Percentiles rank a stretch among this genome's conserved stretches.
These are phyloP conservation scores for Tetanocera ferruginea DNA, from an alignment of 2,888 invertebrate genomes.

Conservation along the genomic window DNA sequence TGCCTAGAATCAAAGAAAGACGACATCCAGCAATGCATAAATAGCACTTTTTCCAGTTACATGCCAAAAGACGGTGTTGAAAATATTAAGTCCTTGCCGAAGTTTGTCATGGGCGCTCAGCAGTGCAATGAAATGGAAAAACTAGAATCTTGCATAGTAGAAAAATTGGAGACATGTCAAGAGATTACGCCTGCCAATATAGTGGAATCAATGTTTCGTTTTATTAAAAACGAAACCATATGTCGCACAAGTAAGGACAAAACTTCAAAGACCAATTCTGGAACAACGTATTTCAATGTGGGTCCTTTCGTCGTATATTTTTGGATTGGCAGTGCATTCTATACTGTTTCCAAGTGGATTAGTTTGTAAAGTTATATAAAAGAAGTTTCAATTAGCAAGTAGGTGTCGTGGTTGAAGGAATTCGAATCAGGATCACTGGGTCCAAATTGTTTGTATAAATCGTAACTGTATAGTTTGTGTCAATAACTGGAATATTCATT, in stretches of 20 bases:
- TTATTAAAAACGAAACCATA: constrained; percentile 64
- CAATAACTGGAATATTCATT: too few relatives aligned
- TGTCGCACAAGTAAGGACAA: constrained; percentile 57
- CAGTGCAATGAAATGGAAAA: constrained; percentile 64
- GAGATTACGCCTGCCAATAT: constrained; percentile 67
- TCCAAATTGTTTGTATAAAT: too few relatives aligned
- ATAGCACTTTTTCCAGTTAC: constrained; percentile 74
- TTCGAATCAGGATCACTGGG: too few relatives aligned
- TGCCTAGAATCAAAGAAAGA: constrained; percentile 76
- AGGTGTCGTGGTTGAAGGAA: too few relatives aligned
- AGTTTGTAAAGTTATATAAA: neutral
- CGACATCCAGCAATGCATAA: constrained; percentile 76
- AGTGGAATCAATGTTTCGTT: constrained; percentile 66
- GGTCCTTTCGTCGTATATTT: neutral
- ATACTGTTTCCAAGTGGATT: neutral
- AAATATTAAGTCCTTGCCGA: constrained; percentile 72
- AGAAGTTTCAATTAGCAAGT: too few relatives aligned
- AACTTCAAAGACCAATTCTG: too few relatives aligned
- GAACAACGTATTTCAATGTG: too few relatives aligned
- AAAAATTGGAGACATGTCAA: constrained; percentile 59
- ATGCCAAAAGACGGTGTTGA: constrained; percentile 69
- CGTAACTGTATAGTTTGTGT: too few relatives aligned
- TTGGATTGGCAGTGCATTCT: neutral
- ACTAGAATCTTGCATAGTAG: constrained; percentile 63
- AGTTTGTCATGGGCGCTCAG: constrained; percentile 74